Base-by-base conservation (phyloP, 1,140 invertebrate genomes). In the Drosophila kepulauana region DNA sequence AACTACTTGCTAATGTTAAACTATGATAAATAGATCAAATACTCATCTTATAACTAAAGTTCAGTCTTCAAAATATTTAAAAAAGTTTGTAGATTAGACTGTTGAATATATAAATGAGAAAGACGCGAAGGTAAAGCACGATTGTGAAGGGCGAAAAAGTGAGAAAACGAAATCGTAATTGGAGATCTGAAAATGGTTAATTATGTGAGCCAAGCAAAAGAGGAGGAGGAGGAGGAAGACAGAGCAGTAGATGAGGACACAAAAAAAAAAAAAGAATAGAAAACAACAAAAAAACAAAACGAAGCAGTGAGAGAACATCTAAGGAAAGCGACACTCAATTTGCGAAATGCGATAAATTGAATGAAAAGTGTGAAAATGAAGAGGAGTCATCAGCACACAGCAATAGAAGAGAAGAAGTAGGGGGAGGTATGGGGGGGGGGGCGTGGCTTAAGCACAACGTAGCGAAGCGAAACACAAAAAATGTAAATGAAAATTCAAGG, bases 311-410 rank as follows among this genome's bases (percentile, higher is more conserved):
- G 67, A 67, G 66, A 61, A 82, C 62, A 82, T 76, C 82, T 87
- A 74, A 80, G 85, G 74, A 84, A 78, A 84, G 73, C 71, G 79
- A 84, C 80, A 84, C 84, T 88, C 84, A 88, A 88, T 89, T 88
- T 89, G 84, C 75, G 54, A 88, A 89, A 88, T 88, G 81, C 86
- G 79, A 88, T 88, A 88, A 88, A 88, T 88, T 89, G 85, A 88
- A 88, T 88, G 84, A 88, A 88, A 88, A 89, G 84, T 88, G 84
- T 89, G 84, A 89, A 88, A 88, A 88, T 89, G 84, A 88, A 88
- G 84, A 78, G 84, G 74, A 88, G 78, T 84, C 84, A 84, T 84
- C 84, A 85, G 69, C 69, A 77, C 51, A 65, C 15, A 25, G 10
- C 10, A 35, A 15, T 5, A 11, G 20, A 6, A 1, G 8, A 8